phyloP scores from a whole-genome alignment of 2,113 vertebrate genomes.

The Sceloporus undulatus region DNA sequence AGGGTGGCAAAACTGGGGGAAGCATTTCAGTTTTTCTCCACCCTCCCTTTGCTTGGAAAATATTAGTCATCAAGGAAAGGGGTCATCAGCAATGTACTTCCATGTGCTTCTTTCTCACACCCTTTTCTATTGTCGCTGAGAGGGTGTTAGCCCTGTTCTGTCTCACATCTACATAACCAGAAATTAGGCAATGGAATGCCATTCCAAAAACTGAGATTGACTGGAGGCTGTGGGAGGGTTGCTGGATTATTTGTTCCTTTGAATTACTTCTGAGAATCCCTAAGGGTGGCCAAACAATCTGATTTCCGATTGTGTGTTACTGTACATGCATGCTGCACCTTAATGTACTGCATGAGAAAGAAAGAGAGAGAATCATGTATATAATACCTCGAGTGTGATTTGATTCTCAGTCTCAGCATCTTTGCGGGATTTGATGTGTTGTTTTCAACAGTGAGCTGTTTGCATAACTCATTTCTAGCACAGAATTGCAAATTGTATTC shows the following conservation, averaged over 20 bases:
- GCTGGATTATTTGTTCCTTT: not conserved
- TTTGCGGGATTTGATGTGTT: too few species aligned
- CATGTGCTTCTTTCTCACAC: not conserved
- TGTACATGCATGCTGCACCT: too few species aligned
- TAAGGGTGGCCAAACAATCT: not conserved
- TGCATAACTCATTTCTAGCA: not conserved
- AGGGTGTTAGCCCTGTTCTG: not conserved
- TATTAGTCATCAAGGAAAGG: not conserved
- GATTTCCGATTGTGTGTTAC: not conserved
- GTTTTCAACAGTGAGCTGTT: not conserved
- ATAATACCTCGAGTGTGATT: not conserved
- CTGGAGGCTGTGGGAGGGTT: not conserved
- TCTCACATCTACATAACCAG: slow-evolving; percentile 15
- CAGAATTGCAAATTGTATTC: not conserved
- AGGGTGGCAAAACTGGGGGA: not conserved
- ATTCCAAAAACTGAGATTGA: not conserved
- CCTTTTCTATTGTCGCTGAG: not conserved
- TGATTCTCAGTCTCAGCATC: not conserved
- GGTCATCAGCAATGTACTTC: not conserved
- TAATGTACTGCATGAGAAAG: not conserved
- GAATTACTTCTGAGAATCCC: not conserved
- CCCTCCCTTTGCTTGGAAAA: not conserved
- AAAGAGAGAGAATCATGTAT: not conserved
- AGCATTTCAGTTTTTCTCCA: not conserved
- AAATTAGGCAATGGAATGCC: not conserved